Conservation (phyloP, 2,888 invertebrate species). For the Pseudolycoriella hygida region DNA sequence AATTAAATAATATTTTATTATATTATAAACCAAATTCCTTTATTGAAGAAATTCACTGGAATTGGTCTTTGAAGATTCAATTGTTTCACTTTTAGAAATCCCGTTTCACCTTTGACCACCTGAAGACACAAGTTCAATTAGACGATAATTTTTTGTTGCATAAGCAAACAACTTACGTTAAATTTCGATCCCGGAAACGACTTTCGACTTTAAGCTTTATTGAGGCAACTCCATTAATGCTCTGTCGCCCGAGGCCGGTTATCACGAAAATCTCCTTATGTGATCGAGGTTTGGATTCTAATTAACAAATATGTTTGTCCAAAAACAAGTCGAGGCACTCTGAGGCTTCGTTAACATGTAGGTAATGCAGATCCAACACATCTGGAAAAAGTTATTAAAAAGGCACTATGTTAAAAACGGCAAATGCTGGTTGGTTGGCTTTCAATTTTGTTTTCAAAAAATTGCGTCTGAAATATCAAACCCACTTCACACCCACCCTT, state of each 20-base stretch:
- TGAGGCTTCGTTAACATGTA: conserved; percentile 60
- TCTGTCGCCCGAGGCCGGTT: conserved; percentile 65
- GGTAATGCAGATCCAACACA: too few species aligned
- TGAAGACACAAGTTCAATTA: conserved; percentile 24
- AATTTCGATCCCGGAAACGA: conserved; percentile 39
- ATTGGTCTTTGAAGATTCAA: too few species aligned
- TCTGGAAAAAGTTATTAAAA: too few species aligned
- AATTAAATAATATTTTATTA: too few species aligned
- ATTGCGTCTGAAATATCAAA: too few species aligned
- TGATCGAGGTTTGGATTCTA: conserved; percentile 34
- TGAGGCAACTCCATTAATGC: conserved; percentile 43
- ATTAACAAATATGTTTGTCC: conserved; percentile 40
- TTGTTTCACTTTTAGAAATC: conserved; percentile 40
- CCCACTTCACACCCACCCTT: too few species aligned
- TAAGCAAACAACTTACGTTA: conserved; percentile 36
- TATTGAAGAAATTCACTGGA: too few species aligned
- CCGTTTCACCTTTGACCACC: conserved; percentile 44
- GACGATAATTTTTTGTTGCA: neutral
- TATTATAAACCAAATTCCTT: too few species aligned
- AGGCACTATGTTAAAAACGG: too few species aligned
- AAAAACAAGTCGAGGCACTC: conserved; percentile 50
- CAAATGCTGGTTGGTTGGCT: too few species aligned
- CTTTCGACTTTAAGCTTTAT: conserved; percentile 54
- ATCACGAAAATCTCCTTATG: conserved; percentile 40
- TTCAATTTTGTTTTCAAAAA: too few species aligned